Evolutionary conservation across 2,888 invertebrate genomes (phyloP).

Genomic region (Diplolepis rosae): DNA sequence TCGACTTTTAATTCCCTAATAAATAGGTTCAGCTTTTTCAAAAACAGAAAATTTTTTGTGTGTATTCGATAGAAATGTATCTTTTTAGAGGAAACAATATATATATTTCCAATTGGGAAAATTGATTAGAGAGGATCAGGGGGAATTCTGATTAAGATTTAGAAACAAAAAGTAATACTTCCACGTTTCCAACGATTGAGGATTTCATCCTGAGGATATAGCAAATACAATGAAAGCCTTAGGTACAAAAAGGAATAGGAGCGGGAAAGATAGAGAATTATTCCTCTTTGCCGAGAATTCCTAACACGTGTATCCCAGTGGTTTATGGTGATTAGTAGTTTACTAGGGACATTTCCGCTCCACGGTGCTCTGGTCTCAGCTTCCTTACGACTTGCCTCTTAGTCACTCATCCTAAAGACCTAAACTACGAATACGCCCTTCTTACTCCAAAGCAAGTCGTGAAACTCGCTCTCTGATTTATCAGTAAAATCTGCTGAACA

Average conservation of each 20-base stretch:
- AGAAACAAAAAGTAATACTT: too few relatives aligned
- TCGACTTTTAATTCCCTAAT: too few relatives aligned
- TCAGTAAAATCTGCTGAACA: slow-evolving; percentile 30
- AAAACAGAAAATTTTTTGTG: too few relatives aligned
- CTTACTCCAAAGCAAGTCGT: slow-evolving; percentile 51
- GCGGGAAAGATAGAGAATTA: slow-evolving; percentile 32
- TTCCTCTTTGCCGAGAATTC: slow-evolving; percentile 65
- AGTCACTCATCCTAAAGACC: slow-evolving; percentile 56
- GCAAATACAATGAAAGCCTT: neutral
- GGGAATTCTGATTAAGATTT: too few relatives aligned
- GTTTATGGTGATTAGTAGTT: slow-evolving; percentile 71
- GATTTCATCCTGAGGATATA: neutral
- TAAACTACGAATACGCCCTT: slow-evolving; percentile 46
- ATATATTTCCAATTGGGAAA: too few relatives aligned
- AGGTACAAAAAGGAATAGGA: neutral
- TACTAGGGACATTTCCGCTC: slow-evolving; percentile 67
- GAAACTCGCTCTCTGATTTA: slow-evolving; percentile 54
- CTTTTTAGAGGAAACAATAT: too few relatives aligned
- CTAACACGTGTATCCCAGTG: slow-evolving; percentile 69
- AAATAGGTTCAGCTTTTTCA: too few relatives aligned
- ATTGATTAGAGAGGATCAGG: too few relatives aligned
- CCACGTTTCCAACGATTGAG: too few relatives aligned
- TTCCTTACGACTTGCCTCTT: slow-evolving; percentile 56
- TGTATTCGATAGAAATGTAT: too few relatives aligned
- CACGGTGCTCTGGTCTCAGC: slow-evolving; percentile 48